Conservation (phyloP, 23 tunicate genomes). For the Trididemnum miniatum region DNA sequence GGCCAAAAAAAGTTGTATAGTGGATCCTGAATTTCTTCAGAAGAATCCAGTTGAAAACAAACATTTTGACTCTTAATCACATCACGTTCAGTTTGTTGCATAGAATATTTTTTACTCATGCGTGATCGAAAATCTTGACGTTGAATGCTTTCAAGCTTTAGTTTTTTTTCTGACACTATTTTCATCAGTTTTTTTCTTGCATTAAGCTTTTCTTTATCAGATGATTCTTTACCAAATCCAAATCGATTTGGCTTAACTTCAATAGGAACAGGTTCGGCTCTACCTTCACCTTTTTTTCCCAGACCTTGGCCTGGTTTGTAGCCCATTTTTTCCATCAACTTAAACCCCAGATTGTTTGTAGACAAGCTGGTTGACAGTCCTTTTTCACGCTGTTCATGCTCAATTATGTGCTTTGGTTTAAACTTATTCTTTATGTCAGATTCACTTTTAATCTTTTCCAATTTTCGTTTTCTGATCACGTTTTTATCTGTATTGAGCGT, state of each 20-base stretch:
- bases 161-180: conserved; percentile 34
- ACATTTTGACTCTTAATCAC: conserved; percentile 80
- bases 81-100: conserved; percentile 59
- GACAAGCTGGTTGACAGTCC: conserved; percentile 63
- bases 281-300: conserved; percentile 75
- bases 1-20: conserved; percentile 81
- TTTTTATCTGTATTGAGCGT: not conserved
- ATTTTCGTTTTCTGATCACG: conserved; percentile 36
- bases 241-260: conserved; percentile 53
- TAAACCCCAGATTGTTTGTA: conserved; percentile 78
- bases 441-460: conserved; percentile 41
- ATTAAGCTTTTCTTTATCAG: conserved; percentile 45
- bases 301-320: conserved; percentile 83
- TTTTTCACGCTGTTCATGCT: conserved; percentile 70
- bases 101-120: conserved; percentile 61
- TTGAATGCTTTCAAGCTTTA: conserved; percentile 44
- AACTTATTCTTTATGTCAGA: conserved; percentile 35
- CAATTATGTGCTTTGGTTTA: conserved; percentile 48
- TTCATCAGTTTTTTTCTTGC: conserved; percentile 35
- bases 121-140: conserved; percentile 71
- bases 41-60: conserved; percentile 57
- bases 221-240: conserved; percentile 84
- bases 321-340: conserved; percentile 90
- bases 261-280: conserved; percentile 83
- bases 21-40: conserved; percentile 40